A percentile compares a stretch with the other conserved stretches of the same genome.
These are phyloP conservation scores for Oligia fasciuncula DNA, from an alignment of 2,888 invertebrate genomes.

Conservation along the genomic window DNA sequence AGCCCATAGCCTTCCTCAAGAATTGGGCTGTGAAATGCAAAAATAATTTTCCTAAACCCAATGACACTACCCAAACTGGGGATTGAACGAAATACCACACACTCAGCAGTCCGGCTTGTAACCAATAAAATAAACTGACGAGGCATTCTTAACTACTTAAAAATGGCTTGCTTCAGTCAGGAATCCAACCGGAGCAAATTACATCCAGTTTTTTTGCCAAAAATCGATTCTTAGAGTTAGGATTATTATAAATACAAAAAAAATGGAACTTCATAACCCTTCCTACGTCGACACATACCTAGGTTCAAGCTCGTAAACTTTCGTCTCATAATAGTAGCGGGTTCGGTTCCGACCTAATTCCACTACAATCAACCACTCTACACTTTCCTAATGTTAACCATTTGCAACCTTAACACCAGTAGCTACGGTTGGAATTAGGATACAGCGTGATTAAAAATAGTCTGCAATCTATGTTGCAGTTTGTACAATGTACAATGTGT, in stretches of 20 bases:
- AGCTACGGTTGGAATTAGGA: conserved; percentile 57
- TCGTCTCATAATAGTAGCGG: conserved; percentile 64
- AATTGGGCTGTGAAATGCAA: no score
- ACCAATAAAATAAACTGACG: no score
- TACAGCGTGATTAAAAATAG: conserved; percentile 60
- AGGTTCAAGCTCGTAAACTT: conserved; percentile 49
- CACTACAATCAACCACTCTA: conserved; percentile 60
- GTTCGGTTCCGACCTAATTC: conserved; percentile 79
- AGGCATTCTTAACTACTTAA: no score
- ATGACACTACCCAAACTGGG: no score
- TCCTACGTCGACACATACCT: conserved; percentile 16
- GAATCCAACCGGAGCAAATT: no score
- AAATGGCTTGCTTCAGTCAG: no score
- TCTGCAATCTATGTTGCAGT: conserved; percentile 64
- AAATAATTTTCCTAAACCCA: no score
- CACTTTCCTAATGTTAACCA: conserved; percentile 21
- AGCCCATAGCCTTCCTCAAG: no score
- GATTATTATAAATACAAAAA: neutral
- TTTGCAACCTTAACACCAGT: conserved; percentile 54
- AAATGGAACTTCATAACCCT: neutral
- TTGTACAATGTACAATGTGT: conserved; percentile 68
- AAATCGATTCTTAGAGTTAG: neutral
- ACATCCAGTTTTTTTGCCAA: neutral
- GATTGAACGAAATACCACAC: no score
- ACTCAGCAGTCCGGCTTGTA: no score